These are phyloP conservation scores for Eristalis pertinax DNA, from an alignment of 2,888 invertebrate species.

Conservation along the genomic window DNA sequence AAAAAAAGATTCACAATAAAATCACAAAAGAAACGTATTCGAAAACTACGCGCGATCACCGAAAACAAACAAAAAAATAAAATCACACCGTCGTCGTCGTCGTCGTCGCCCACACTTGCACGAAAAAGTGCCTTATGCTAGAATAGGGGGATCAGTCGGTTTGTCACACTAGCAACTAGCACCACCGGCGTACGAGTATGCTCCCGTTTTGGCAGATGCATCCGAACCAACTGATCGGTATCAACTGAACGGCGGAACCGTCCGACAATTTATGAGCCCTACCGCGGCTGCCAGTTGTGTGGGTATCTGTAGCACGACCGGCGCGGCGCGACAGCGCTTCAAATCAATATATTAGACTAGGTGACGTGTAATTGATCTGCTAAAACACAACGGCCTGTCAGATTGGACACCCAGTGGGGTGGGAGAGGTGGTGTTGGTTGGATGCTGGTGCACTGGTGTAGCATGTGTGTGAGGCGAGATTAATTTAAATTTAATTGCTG, in stretches of 20 bases:
- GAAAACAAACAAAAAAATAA: not conserved
- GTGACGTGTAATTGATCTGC: slow-evolving; percentile 50
- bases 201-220: slow-evolving; percentile 35
- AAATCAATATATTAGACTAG: slow-evolving; percentile 30
- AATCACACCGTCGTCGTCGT: not conserved
- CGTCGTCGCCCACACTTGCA: not conserved
- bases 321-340: not conserved
- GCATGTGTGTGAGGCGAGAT: not conserved
- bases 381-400: slow-evolving; percentile 30
- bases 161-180: not conserved
- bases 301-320: slow-evolving; percentile 17
- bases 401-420: not conserved
- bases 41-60: not conserved
- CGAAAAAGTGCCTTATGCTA: too few species aligned
- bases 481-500: slow-evolving; percentile 28
- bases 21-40: not conserved
- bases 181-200: not conserved
- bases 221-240: slow-evolving; percentile 62
- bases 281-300: not conserved
- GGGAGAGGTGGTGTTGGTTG: not conserved
- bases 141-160: not conserved
- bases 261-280: slow-evolving; percentile 43
- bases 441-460: too few species aligned
- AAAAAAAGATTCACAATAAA: not conserved
- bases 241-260: slow-evolving; percentile 33